Conservation (phyloP, 2,888 invertebrate species). For the Phyllotreta striolata region DNA sequence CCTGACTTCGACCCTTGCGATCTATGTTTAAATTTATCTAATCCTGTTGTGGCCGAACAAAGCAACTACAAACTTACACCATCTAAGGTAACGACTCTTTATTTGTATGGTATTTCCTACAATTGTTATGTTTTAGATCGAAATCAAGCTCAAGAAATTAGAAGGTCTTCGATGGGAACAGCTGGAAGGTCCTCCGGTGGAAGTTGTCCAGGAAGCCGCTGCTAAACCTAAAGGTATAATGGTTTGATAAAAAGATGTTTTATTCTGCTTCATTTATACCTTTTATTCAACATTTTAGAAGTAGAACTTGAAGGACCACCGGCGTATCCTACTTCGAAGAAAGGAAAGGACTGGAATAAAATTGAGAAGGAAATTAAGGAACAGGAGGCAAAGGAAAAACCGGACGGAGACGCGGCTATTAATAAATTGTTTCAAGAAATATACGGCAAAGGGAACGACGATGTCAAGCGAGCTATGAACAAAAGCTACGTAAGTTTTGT, state of each 20-base stretch:
- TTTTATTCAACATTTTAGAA: slow-evolving; percentile 27
- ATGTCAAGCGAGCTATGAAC: slow-evolving; percentile 95
- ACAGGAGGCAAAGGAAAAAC: slow-evolving; percentile 79
- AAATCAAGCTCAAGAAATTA: slow-evolving; percentile 83
- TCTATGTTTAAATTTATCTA: slow-evolving; percentile 74
- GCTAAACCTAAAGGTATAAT: slow-evolving; percentile 66
- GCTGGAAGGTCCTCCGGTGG: slow-evolving; percentile 72
- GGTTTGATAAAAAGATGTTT: too few relatives aligned
- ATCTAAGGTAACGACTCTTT: slow-evolving; percentile 68
- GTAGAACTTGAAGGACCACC: slow-evolving; percentile 44
- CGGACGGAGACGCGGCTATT: slow-evolving; percentile 88
- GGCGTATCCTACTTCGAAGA: slow-evolving; percentile 68
- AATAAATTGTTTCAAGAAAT: slow-evolving; percentile 93
- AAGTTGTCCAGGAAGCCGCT: slow-evolving; percentile 58
- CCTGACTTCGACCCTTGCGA: slow-evolving; percentile 66
- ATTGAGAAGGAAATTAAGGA: slow-evolving; percentile 84
- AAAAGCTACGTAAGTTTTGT: slow-evolving; percentile 87
- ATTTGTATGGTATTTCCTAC: background rate
- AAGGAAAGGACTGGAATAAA: slow-evolving; percentile 88
- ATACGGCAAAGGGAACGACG: slow-evolving; percentile 90
- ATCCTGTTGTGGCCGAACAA: slow-evolving; percentile 73
- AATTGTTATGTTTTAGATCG: slow-evolving; percentile 66
- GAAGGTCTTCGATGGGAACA: slow-evolving; percentile 81
- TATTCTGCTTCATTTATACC: too few relatives aligned
- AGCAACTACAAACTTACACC: slow-evolving; percentile 73